phyloP scores from a whole-genome alignment of 2,113 vertebrate species.

The Planiliza haematocheilus region DNA sequence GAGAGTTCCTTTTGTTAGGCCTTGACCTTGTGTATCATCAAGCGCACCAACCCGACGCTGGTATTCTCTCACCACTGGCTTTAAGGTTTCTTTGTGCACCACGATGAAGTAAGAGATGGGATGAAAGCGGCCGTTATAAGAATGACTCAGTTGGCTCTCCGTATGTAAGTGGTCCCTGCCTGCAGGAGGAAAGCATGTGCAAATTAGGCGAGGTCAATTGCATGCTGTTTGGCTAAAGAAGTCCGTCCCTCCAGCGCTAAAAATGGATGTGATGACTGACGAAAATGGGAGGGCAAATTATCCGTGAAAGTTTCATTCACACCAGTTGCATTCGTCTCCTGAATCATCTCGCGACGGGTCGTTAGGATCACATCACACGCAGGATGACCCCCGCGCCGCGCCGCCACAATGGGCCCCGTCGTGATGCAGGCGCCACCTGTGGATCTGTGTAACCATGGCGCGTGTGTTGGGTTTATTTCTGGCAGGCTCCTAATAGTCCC shows the following conservation, averaged over 20 bases:
- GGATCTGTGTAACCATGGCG: background rate
- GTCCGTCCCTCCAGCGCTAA: slow-evolving; percentile 4
- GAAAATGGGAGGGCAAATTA: background rate
- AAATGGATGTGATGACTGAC: slow-evolving; percentile 28
- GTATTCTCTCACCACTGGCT: slow-evolving; percentile 18
- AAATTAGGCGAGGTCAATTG: slow-evolving; percentile 49
- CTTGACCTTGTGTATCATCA: background rate
- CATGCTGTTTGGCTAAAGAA: slow-evolving; percentile 29
- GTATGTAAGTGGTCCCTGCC: background rate
- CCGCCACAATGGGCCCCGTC: slow-evolving; percentile 20
- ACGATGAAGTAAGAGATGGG: background rate
- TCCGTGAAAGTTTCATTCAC: slow-evolving; percentile 13
- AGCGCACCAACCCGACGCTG: background rate
- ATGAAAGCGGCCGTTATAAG: slow-evolving; percentile 17
- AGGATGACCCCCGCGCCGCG: slow-evolving; percentile 8
- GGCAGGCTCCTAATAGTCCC: slow-evolving; percentile 26
- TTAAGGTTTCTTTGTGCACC: slow-evolving; percentile 3
- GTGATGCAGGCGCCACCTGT: slow-evolving; percentile 30
- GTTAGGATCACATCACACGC: background rate
- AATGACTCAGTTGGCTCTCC: slow-evolving; percentile 44
- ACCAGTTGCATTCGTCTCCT: slow-evolving; percentile 1
- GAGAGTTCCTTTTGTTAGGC: slow-evolving; percentile 5
- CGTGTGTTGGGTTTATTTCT: slow-evolving; percentile 55
- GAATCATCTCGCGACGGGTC: slow-evolving; percentile 1
- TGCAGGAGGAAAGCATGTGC: slow-evolving; percentile 35